Evolutionary conservation across 2,888 invertebrate genomes (phyloP).

Genomic region (Plagodis dolabraria): DNA sequence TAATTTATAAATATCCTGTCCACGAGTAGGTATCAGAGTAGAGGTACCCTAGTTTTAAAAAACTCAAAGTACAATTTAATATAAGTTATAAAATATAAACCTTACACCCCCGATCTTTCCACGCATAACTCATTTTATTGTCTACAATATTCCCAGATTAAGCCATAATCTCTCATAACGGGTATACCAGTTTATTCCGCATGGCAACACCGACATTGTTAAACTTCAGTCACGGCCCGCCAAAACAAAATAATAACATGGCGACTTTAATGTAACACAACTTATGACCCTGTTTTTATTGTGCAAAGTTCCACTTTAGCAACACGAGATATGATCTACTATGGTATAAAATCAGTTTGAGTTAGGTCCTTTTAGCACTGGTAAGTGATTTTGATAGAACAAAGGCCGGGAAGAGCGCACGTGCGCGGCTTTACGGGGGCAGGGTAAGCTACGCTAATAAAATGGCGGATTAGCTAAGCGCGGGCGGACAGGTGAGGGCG

Average conservation of each 20-base stretch:
- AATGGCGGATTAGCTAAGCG: slow-evolving; percentile 71
- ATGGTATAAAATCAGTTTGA: slow-evolving; percentile 27
- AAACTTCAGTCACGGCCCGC: slow-evolving; percentile 79
- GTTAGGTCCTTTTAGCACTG: slow-evolving; percentile 41
- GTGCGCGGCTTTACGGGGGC: slow-evolving; percentile 73
- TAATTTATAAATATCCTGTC: too few relatives aligned
- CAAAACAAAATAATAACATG: slow-evolving; percentile 82
- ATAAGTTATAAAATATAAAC: slow-evolving; percentile 45
- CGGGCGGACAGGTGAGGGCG: slow-evolving; percentile 76
- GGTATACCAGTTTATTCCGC: slow-evolving; percentile 83
- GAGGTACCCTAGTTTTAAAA: too few relatives aligned
- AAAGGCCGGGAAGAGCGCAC: slow-evolving; percentile 72
- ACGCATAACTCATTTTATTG: slow-evolving; percentile 77
- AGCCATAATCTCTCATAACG: slow-evolving; percentile 81
- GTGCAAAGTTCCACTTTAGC: slow-evolving; percentile 38
- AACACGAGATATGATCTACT: slow-evolving; percentile 32
- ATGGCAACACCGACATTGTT: slow-evolving; percentile 81
- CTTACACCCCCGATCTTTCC: slow-evolving; percentile 51
- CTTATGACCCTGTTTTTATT: not conserved
- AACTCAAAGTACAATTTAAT: slow-evolving; percentile 12
- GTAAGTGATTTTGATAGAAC: slow-evolving; percentile 70
- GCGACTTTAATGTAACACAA: slow-evolving; percentile 31
- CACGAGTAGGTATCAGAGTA: too few relatives aligned
- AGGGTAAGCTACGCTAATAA: slow-evolving; percentile 66
- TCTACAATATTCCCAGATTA: slow-evolving; percentile 85